phyloP scores from a whole-genome alignment of 1,140 invertebrate genomes.

The Drosophila kanapiae region DNA sequence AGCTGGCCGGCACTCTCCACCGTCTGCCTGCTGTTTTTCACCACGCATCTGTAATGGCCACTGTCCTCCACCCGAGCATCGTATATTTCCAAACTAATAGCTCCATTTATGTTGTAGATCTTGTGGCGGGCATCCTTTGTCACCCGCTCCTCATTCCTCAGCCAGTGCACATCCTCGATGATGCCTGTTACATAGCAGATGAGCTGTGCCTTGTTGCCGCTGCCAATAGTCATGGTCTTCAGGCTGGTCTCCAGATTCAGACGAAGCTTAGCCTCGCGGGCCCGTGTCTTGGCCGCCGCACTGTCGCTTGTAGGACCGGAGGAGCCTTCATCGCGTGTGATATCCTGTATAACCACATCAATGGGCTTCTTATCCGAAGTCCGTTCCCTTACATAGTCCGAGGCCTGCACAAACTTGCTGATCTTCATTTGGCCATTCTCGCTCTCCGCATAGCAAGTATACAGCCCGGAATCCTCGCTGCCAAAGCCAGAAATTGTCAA shows the following conservation, averaged over 20 bases:
- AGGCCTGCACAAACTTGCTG: constrained; percentile 78
- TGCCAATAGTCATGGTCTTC: constrained; percentile 78
- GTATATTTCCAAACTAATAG: constrained; percentile 79
- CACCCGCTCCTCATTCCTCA: constrained; percentile 69
- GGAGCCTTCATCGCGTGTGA: constrained; percentile 22
- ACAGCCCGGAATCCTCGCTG: constrained; percentile 69
- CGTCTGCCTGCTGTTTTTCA: constrained; percentile 88
- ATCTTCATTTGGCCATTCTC: constrained; percentile 83
- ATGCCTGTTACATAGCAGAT: constrained; percentile 79
- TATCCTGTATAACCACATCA: constrained; percentile 51
- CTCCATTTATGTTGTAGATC: constrained; percentile 83
- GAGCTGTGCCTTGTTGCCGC: constrained; percentile 78
- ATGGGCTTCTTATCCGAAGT: constrained; percentile 50
- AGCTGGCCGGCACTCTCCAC: constrained; percentile 88
- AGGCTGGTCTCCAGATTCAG: constrained; percentile 70
- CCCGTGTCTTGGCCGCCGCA: constrained; percentile 49
- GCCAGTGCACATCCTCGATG: constrained; percentile 80
- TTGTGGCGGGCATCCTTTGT: constrained; percentile 75
- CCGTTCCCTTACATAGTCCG: constrained; percentile 68
- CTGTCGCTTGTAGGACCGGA: constrained; percentile 7
- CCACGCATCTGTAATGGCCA: constrained; percentile 86
- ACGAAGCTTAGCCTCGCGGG: constrained; percentile 68
- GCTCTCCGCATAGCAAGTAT: constrained; percentile 81
- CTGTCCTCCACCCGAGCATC: constrained; percentile 77
- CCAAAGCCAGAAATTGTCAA: constrained; percentile 65